A percentile compares a stretch with the other conserved stretches of the same genome.
phyloP scores from a whole-genome alignment of 1,140 invertebrate species.

The Sycobia sp. region DNA sequence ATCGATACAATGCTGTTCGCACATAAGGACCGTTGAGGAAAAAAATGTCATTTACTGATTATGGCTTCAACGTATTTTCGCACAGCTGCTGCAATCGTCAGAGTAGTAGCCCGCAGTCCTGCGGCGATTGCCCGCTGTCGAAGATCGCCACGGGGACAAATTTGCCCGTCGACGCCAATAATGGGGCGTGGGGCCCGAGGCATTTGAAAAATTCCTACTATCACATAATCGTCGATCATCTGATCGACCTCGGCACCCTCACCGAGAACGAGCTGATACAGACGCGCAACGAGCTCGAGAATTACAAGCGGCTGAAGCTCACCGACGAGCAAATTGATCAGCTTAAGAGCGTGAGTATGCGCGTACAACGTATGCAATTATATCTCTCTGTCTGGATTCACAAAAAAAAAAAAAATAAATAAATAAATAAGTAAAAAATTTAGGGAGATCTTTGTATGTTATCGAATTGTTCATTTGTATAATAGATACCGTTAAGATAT shows the following conservation, averaged over 20 bases:
- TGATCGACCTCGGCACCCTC: conserved; percentile 41
- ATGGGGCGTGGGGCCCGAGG: neutral
- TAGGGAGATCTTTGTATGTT: too few species aligned
- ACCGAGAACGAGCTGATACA: conserved; percentile 43
- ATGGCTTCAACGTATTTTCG: conserved; percentile 19
- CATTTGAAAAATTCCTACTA: conserved; percentile 43
- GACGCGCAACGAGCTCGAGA: conserved; percentile 39
- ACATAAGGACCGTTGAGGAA: too few species aligned
- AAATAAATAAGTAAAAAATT: too few species aligned
- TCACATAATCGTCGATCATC: conserved; percentile 44
- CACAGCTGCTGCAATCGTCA: neutral
- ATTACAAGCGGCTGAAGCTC: conserved; percentile 45
- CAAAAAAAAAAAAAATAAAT: too few species aligned
- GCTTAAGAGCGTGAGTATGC: conserved; percentile 32
- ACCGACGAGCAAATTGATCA: conserved; percentile 43
- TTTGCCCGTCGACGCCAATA: too few species aligned
- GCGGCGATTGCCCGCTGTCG: neutral
- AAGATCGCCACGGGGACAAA: too few species aligned
- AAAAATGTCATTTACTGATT: conserved; percentile 32
- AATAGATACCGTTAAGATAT: too few species aligned
- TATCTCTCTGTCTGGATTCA: too few species aligned
- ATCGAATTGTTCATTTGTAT: too few species aligned
- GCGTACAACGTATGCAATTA: too few species aligned
- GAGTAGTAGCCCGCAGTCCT: neutral
- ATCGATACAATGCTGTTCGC: too few species aligned